phyloP scores from a whole-genome alignment of 1,140 invertebrate species.

The Tribolium madens region DNA sequence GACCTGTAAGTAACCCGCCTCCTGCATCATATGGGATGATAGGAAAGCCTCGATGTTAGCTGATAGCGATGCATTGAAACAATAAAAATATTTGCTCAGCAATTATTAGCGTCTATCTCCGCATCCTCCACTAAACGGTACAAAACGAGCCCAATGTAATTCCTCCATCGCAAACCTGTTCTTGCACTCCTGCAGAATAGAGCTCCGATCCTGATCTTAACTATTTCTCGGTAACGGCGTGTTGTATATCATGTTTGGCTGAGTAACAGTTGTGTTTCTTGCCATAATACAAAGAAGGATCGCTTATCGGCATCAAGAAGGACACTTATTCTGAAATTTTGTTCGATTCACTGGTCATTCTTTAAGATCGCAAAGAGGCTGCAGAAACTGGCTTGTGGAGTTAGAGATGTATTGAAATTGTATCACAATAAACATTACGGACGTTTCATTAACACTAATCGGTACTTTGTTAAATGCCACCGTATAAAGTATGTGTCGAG shows the following conservation, averaged over 20 bases:
- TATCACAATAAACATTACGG: constrained; percentile 43
- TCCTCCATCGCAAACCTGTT: constrained; percentile 24
- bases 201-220: constrained; percentile 27
- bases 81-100: constrained; percentile 63
- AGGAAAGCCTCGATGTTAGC: constrained; percentile 45
- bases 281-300: constrained; percentile 5
- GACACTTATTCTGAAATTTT: constrained; percentile 12
- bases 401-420: constrained; percentile 46
- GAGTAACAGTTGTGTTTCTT: constrained; percentile 30
- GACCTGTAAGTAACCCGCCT: constrained; percentile 56
- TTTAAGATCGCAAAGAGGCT: neutral
- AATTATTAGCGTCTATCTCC: constrained; percentile 54
- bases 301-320: constrained; percentile 5
- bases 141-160: constrained; percentile 23
- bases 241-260: constrained; percentile 34
- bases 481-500: neutral
- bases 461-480: constrained; percentile 38
- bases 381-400: constrained; percentile 5
- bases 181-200: constrained; percentile 13
- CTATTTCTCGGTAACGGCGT: constrained; percentile 36
- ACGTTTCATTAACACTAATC: constrained; percentile 50
- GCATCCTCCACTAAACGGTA: constrained; percentile 40
- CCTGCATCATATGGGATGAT: constrained; percentile 61
- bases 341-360: neutral
- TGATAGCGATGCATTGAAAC: constrained; percentile 54